These are phyloP conservation scores for Thryonomys swinderianus DNA, from an alignment of 2,113 vertebrate species.

Conservation along the genomic window DNA sequence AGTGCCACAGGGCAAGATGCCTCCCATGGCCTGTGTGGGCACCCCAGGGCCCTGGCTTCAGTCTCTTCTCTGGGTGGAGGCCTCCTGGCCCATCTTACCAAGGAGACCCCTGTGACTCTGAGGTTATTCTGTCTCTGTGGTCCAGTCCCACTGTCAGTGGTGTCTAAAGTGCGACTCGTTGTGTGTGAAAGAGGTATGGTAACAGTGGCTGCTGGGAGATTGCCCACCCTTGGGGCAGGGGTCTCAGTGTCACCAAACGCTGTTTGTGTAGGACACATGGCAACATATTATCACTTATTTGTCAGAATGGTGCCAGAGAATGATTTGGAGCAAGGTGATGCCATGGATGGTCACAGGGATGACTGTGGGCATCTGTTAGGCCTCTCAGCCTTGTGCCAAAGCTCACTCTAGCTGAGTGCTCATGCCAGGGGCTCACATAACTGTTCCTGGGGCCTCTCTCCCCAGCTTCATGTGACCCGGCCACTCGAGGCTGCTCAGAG, in stretches of 20 bases:
- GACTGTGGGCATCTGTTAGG: not conserved
- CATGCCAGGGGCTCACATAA: not conserved
- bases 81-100: not conserved
- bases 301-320: not conserved
- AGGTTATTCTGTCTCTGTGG: not conserved
- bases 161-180: not conserved
- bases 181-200: not conserved
- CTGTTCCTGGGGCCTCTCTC: not conserved
- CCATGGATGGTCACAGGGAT: not conserved
- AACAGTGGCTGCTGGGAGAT: not conserved
- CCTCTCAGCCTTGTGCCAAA: not conserved
- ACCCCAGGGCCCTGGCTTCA: not conserved
- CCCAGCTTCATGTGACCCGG: not conserved
- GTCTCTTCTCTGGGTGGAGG: not conserved
- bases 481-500: not conserved
- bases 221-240: not conserved
- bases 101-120: not conserved
- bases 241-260: not conserved
- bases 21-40: not conserved
- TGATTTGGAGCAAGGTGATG: not conserved
- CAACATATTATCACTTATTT: not conserved
- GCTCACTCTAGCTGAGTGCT: not conserved
- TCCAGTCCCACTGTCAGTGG: not conserved
- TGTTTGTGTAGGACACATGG: not conserved
- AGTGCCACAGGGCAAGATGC: not conserved